Base-by-base conservation (phyloP, 2,888 invertebrate species). In the Vannuccia rotundouncinata region DNA sequence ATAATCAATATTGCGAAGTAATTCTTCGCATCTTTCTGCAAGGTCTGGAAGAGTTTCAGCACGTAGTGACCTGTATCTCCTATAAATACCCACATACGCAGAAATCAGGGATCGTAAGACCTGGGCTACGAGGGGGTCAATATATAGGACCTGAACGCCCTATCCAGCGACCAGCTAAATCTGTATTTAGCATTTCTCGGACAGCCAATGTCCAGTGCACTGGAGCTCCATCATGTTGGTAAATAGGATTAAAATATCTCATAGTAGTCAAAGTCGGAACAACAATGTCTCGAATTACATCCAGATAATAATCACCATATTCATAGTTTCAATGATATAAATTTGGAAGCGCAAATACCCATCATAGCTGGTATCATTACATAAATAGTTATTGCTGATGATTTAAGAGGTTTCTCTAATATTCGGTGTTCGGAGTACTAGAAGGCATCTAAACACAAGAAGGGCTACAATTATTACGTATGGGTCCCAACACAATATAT, bases 171-270 rank as follows among this genome's bases (percentile, higher is more conserved):
- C 5, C 66, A 66, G 66, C 66, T 66, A 66, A 66, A 66, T 66
- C 22, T 66, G 66, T 22, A 66, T 66, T 66, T n/a, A 66, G 66
- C 10, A 66, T 66, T 13, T 66, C 22, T 66, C 66, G 66, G 66
- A 66, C 66, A 66, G 66, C 66, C 66, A 66, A 66, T 66, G 66
- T 66, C 66, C 66, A 66, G 66, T 66, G 66, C 66, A 66, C 66
- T 66, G 2, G 25, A 66, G 25, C 10, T 22, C 66, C 10, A 66
- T 66, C 66, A 17, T 66, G 66, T 66, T 66, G 66, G 25, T 66
- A 66, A 66, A 66, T 66, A 66, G 10, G 25, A 66, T 66, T 66
- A 66, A 66, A 66, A 66, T 66, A 66, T 66, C 66, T 66, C 66
- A 66, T n/a, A 66, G 10, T 66, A n/a, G 66, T 22, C 66, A 66